A percentile compares a stretch with the other conserved stretches of the same genome.
Evolutionary conservation across 2,888 invertebrate species (phyloP).

Genomic region (Dioctria linearis): DNA sequence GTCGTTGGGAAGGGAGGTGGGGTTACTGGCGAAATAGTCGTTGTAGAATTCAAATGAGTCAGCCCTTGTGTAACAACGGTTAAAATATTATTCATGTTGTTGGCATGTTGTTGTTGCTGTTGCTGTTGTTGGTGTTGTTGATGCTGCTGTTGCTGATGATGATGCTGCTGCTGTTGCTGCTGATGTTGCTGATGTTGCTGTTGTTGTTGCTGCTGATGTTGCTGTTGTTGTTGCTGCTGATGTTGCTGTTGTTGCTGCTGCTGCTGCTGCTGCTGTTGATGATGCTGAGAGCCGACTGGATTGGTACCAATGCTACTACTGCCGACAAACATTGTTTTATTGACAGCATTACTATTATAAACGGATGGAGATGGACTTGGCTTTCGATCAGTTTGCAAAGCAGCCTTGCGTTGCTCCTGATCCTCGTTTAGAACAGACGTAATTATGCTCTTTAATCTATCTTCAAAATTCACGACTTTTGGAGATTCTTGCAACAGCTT

Average conservation of each 20-base stretch:
- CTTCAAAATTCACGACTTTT: conserved; percentile 89
- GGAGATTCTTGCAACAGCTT: conserved; percentile 78
- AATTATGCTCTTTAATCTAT: conserved; percentile 89
- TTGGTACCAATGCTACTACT: background rate
- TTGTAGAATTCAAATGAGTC: conserved; percentile 69
- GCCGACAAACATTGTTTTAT: conserved; percentile 56
- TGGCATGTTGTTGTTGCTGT: conserved; percentile 60
- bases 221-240: conserved; percentile 55
- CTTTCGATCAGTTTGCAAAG: conserved; percentile 60
- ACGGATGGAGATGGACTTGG: conserved; percentile 62
- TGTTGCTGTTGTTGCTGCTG: background rate
- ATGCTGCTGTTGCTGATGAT: too few relatives aligned
- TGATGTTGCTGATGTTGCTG: conserved; percentile 53
- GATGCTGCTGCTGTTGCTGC: conserved; percentile 13
- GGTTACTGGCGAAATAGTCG: conserved; percentile 70
- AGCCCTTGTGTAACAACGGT: conserved; percentile 69
- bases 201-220: too few relatives aligned
- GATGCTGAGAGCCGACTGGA: background rate
- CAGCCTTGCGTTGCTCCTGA: conserved; percentile 73
- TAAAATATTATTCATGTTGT: conserved; percentile 67
- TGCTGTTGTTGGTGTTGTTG: background rate
- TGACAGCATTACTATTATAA: conserved; percentile 34
- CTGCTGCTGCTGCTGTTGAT: conserved; percentile 55
- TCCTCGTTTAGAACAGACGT: conserved; percentile 90
- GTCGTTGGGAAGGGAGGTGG: conserved; percentile 63